These are phyloP conservation scores for Drosophila miranda DNA, from an alignment of 1,140 invertebrate species.

Conservation along the genomic window DNA sequence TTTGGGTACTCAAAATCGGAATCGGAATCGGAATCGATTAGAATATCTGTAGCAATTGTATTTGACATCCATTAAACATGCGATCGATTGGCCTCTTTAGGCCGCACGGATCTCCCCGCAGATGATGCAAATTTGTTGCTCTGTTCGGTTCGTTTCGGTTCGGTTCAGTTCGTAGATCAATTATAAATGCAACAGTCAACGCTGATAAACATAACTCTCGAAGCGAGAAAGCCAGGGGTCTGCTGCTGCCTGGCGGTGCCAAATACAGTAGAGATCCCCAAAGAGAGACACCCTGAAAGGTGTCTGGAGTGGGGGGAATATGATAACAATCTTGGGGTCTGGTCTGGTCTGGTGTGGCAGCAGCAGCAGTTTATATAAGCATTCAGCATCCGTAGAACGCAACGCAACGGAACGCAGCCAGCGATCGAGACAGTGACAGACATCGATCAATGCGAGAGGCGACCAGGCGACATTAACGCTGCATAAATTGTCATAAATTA, in stretches of 20 bases:
- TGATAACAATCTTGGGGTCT: constrained; percentile 62
- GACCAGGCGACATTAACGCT: constrained; percentile 78
- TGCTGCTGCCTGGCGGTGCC: constrained; percentile 56
- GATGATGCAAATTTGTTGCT: constrained; percentile 67
- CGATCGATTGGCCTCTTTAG: constrained; percentile 77
- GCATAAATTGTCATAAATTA: constrained; percentile 82
- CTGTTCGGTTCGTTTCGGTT: constrained; percentile 8
- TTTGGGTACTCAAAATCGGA: background rate
- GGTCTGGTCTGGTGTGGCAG: constrained; percentile 30
- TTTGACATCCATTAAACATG: constrained; percentile 80
- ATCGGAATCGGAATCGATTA: constrained; percentile 40
- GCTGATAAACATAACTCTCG: constrained; percentile 60
- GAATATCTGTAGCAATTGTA: constrained; percentile 75
- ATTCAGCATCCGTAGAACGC: constrained; percentile 61
- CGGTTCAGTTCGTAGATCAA: constrained; percentile 49
- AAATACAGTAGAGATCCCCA: constrained; percentile 60
- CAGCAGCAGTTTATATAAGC: constrained; percentile 68
- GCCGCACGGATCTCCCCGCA: constrained; percentile 35
- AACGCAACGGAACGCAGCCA: no score
- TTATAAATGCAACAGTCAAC: constrained; percentile 71
- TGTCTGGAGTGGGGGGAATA: constrained; percentile 10
- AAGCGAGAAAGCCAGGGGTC: constrained; percentile 15
- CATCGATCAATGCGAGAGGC: constrained; percentile 71
- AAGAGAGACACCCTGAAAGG: constrained; percentile 32
- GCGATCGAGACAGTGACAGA: constrained; percentile 64